Conservation (phyloP, 2,797 vertebrate genomes). For the Leuciscus waleckii region DNA sequence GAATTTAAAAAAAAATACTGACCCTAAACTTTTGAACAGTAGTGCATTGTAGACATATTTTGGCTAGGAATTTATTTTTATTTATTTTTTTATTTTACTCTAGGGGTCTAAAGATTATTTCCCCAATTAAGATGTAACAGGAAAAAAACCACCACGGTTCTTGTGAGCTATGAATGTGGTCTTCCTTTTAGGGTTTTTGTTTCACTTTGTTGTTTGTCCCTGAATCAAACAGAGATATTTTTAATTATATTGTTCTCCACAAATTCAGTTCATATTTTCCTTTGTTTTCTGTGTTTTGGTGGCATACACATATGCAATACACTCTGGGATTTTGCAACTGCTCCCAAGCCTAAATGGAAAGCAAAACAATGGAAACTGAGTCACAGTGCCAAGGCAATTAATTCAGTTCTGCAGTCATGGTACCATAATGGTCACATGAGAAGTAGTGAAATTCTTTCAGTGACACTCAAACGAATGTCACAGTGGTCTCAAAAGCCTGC, state of each 20-base stretch:
- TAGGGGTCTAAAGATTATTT: conserved; percentile 61
- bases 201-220: conserved; percentile 21
- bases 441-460: conserved; percentile 48
- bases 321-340: conserved; percentile 38
- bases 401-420: conserved; percentile 57
- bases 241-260: conserved; percentile 31
- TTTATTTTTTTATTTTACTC: background rate
- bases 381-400: conserved; percentile 61
- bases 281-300: conserved; percentile 36
- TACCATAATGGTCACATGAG: conserved; percentile 58
- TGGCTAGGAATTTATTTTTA: background rate
- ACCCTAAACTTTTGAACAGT: background rate
- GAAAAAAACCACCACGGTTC: conserved; percentile 49
- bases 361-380: conserved; percentile 49
- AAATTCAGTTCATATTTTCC: conserved; percentile 14
- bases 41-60: background rate
- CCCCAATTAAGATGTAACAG: conserved; percentile 44
- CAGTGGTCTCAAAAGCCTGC: conserved; percentile 29
- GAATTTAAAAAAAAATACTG: background rate
- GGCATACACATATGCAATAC: conserved; percentile 39
- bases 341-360: conserved; percentile 44
- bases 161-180: background rate
- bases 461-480: conserved; percentile 47
- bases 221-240: conserved; percentile 22
- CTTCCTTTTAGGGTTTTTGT: conserved; percentile 13